Conservation (phyloP, 2,113 vertebrate genomes). For the Cryptoleucopteryx plumbea region DNA sequence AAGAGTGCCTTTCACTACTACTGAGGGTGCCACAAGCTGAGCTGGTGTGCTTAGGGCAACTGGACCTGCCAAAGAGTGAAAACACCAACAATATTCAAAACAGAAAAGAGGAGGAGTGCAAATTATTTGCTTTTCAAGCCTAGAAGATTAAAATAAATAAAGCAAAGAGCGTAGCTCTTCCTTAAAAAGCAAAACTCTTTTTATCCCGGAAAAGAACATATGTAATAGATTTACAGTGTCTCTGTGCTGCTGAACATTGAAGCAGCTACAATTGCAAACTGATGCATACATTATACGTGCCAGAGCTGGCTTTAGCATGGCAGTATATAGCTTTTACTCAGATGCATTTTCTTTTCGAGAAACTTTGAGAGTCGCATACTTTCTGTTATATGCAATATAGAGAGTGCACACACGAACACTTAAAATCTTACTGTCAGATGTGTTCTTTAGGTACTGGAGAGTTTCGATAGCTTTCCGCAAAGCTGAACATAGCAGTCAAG, state of each 20-base stretch:
- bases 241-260: neutral
- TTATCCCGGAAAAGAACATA: neutral
- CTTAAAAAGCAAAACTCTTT: neutral
- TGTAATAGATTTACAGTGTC: slow-evolving; percentile 48
- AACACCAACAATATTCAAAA: slow-evolving; percentile 8
- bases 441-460: neutral
- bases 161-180: neutral
- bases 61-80: slow-evolving; percentile 79
- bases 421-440: neutral
- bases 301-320: neutral
- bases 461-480: slow-evolving; percentile 7
- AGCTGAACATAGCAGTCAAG: neutral
- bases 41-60: slow-evolving; percentile 88
- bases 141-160: neutral
- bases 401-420: neutral
- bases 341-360: neutral
- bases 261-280: slow-evolving; percentile 30
- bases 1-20: slow-evolving; percentile 88
- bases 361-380: neutral
- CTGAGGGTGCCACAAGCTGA: slow-evolving; percentile 91
- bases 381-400: neutral
- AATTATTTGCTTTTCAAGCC: neutral
- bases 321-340: neutral
- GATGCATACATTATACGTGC: neutral
- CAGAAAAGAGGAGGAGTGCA: neutral